Evolutionary conservation across 1,140 invertebrate genomes (phyloP), one percentile per base, ranked within the genome.

Genomic region (Caenorhabditis remanei): DNA sequence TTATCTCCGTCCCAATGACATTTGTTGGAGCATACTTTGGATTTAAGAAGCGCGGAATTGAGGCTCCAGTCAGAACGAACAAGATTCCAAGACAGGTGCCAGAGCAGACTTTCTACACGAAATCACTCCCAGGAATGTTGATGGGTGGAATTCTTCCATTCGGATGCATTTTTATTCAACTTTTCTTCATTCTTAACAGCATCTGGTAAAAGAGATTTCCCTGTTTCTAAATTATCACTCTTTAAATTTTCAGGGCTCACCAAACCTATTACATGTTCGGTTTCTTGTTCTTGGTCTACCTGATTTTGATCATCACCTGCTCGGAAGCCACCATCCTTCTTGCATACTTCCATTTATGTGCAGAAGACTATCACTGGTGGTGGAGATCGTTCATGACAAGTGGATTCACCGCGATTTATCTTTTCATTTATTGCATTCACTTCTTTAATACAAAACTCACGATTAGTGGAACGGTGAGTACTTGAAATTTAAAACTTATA

Each of bases 181-280:
- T 99, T 19, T 99, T 99, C 94, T 99, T 99, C 93, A 99, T 99
- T 88, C 94, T 99, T 19, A 99, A 98, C 94, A 99, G 97, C 46
- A 95, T 99, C 71, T 99, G 98, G 98, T 95, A 93, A 92, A 53
- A 19, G 7, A 65, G 4, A 55, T 6, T 5, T 16, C 16, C 2
- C 43, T 16, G 9, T 16, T 3, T 11, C 8, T 40, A 8, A 50
- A 9, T n/a, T n/a, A n/a, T n/a, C n/a, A n/a, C n/a, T 21, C 19
- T 4, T 24, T 89, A 84, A 86, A 89, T 84, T 93, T 94, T 67
- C 91, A 95, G 95, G 95, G 97, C 97, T 55, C 96, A 96, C 92
- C 96, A 98, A 94, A 98, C 97, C 94, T 99, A 99, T 93, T 99
- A 99, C 94, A 99, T 99, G 98, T 99, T 99, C 93, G 98, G 98